Evolutionary conservation across 2,113 vertebrate genomes (phyloP).

Genomic region (Dromas ardeola): DNA sequence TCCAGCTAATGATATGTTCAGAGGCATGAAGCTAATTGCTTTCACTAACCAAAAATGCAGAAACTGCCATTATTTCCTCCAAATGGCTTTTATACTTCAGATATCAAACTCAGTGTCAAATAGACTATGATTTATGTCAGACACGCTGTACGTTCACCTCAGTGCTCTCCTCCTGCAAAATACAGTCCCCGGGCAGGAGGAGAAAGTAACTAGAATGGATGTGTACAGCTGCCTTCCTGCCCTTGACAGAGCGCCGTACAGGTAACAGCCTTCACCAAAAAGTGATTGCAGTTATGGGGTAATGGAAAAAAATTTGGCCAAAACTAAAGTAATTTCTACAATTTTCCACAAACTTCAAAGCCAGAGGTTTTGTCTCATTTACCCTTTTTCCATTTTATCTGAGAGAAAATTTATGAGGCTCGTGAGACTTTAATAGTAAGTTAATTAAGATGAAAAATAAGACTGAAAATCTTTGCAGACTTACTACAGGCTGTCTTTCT

Average conservation of each 20-base stretch:
- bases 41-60: neutral
- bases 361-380: neutral
- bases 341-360: neutral
- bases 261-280: neutral
- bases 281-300: fast-evolving
- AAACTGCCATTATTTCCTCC: neutral
- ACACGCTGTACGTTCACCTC: fast-evolving
- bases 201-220: neutral
- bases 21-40: neutral
- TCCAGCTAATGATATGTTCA: neutral
- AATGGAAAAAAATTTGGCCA: neutral
- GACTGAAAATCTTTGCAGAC: neutral
- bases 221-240: neutral
- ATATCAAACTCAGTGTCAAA: neutral
- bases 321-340: neutral
- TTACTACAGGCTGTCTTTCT: neutral
- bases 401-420: neutral
- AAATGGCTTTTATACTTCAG: neutral
- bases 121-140: neutral
- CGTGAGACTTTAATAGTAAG: neutral
- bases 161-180: neutral
- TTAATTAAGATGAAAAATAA: constrained; percentile 7
- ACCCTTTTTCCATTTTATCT: neutral
- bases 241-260: neutral
- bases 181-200: neutral